Conservation (phyloP, 2,113 vertebrate species). For the Ahaetulla prasina region DNA sequence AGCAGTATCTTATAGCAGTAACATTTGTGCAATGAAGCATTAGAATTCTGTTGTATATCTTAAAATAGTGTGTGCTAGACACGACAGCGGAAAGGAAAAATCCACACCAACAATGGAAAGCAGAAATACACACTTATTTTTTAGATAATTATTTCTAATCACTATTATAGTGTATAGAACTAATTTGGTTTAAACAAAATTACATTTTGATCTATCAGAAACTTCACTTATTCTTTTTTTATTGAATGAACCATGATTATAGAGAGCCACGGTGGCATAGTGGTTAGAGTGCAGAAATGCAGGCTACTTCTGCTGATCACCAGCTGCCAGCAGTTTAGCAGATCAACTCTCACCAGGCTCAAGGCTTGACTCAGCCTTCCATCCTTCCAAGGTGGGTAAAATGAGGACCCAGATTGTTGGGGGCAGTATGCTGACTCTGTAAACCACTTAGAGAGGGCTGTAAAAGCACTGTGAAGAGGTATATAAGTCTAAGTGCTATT, state of each 20-base stretch:
- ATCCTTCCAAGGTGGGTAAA: too few relatives aligned
- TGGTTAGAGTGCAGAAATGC: too few relatives aligned
- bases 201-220: not conserved
- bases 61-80: not conserved
- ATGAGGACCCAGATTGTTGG: too few relatives aligned
- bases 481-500: too few relatives aligned
- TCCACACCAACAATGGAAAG: not conserved
- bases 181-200: not conserved
- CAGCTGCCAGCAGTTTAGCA: too few relatives aligned
- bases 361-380: too few relatives aligned
- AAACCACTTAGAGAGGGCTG: too few relatives aligned
- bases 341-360: too few relatives aligned
- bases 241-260: not conserved
- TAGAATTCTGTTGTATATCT: not conserved
- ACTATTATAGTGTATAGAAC: not conserved
- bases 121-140: not conserved
- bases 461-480: too few relatives aligned
- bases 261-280: too few relatives aligned
- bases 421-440: too few relatives aligned
- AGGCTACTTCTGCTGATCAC: too few relatives aligned
- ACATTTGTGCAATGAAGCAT: not conserved
- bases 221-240: not conserved
- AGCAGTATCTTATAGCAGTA: not conserved
- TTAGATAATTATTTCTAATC: not conserved
- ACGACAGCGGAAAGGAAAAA: not conserved